phyloP scores from a whole-genome alignment of 2,797 vertebrate species.

The Enteromius fasciolatus region DNA sequence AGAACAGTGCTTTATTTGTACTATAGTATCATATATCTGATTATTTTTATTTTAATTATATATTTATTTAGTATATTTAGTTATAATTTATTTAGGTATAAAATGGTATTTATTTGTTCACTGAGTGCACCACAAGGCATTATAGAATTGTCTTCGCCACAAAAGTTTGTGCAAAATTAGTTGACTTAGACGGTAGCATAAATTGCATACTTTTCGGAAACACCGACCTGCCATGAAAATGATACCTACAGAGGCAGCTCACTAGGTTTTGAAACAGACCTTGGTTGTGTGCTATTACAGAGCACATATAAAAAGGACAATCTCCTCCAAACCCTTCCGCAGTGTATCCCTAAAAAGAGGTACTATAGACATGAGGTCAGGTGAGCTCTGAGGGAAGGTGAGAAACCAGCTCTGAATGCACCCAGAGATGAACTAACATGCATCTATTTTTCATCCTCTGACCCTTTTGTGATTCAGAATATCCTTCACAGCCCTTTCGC shows the following conservation, averaged over 20 bases:
- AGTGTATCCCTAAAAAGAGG: constrained; percentile 16
- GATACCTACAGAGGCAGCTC: not conserved
- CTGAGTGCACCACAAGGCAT: not conserved
- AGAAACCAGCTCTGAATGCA: constrained; percentile 37
- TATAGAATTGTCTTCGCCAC: not conserved
- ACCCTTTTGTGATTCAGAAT: constrained; percentile 49
- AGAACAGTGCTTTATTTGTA: not conserved
- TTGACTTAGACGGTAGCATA: not conserved
- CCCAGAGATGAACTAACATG: constrained; percentile 38
- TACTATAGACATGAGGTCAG: constrained; percentile 20
- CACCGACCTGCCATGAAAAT: not conserved
- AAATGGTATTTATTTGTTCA: not conserved
- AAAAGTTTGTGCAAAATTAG: not conserved
- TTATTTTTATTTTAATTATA: not conserved
- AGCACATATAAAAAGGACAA: not conserved
- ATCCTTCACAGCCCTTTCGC: constrained; percentile 20
- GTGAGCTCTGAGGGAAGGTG: constrained; percentile 37
- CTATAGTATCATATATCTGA: not conserved
- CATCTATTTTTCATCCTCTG: constrained; percentile 54
- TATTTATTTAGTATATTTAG: no score
- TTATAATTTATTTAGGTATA: not conserved
- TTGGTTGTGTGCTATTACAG: not conserved
- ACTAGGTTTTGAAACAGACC: not conserved
- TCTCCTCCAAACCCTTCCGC: not conserved
- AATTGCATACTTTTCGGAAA: not conserved